Base-by-base conservation (phyloP, 1,140 invertebrate genomes). In the Medauroidea extradentata region DNA sequence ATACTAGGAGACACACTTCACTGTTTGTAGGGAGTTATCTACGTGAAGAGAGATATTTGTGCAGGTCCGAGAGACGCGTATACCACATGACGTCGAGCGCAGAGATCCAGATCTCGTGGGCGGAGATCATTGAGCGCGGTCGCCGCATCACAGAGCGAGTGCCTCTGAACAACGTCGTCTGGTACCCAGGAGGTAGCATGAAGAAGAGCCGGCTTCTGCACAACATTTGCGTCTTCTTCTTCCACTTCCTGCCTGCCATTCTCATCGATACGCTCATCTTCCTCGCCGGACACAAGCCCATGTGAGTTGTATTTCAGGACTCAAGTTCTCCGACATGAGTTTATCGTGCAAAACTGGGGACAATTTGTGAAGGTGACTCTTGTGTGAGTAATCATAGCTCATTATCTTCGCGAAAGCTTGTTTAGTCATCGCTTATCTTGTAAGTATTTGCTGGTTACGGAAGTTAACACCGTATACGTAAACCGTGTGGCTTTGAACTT, bases 111-210 rank as follows among this genome's bases (percentile, higher is more conserved):
- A 61, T 95, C 61, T 80, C 93, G 55, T 85, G 87, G 88, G 75
- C 83, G 67, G 82, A 97, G 83, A 85, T 96, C 75, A 83, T 93
- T 70, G 81, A 92, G 63, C 72, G 93, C 69, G 95, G 94, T 64
- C 78, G 90, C 74, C 81, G 82, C 69, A 82, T 89, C 39, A 80
- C 86, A 64, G 84, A 81, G 58, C 78, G 81, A 67, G 81, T 91
- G 51, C 90, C 90, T 0, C 72, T 92, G 0, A 92, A 91, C 62
- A 83, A 84, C 7, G 83, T 90, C 1, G 85, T 86, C n/a, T 92
- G 90, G 90, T 93, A 93, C 74, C 92, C 92, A 0, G 89, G 89
- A 29, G 90, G 91, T 3, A 90, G 86, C 1, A 93, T 96, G 88
- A 94, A 93, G 68, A 86, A 83, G 57, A 88, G 84, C 23, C 80